Base-by-base conservation (phyloP, 2,888 invertebrate genomes). In the Melanotus villosus region DNA sequence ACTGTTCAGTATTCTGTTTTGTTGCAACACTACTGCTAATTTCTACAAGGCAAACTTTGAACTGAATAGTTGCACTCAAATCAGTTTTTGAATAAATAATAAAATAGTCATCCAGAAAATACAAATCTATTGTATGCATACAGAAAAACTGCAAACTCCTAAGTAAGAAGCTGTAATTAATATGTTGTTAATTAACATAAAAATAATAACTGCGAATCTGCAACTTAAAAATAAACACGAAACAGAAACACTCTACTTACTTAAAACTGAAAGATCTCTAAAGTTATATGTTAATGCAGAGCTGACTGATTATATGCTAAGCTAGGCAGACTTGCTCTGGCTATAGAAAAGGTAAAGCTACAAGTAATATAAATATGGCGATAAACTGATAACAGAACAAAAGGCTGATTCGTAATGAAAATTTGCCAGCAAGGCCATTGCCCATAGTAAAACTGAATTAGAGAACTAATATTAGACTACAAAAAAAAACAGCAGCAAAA, bases 251-350 rank as follows among this genome's bases (percentile, higher is more conserved):
- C 73, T 76, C 80, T 80, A 82, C 80, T 79, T 79, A 80, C 80
- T 80, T 78, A 81, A 77, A 79, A 79, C 75, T 73, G 73, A 80
- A 80, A 79, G 77, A 78, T 79, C 75, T 75, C 79, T 80, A 80
- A 78, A 59, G 54, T 78, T 80, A 78, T n/a, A n/a, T 76, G 71
- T 75, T 71, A 78, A 78, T 81, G 79, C 80, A 80, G 76, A 78
- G 77, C 74, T 67, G 70, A 76, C 77, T 78, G 77, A 73, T 78
- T 77, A 75, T 72, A 73, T 70, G 69, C 72, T 72, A 65, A 71
- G 68, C 68, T 68, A 66, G 66, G 70, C 72, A 72, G 62, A 68
- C 65, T 73, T 71, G 59, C 57, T 70, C 54, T 63, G 66, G 52
- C 62, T 57, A 67, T 43, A 56, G 26, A 60, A 65, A 45, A 34